Conservation (phyloP, 2,797 vertebrate genomes). For the Smutsia temminckii region DNA sequence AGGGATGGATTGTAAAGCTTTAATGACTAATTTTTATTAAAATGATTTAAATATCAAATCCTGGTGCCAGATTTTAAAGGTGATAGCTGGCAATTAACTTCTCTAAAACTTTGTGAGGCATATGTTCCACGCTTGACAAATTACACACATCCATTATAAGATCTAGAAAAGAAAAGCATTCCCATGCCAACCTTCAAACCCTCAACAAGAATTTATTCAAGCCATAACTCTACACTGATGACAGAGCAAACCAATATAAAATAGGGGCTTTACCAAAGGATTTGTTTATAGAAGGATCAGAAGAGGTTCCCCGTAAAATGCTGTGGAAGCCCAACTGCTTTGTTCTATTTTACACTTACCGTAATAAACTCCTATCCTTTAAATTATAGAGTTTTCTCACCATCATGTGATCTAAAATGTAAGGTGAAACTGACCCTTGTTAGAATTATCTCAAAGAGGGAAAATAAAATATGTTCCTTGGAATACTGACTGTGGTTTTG, state of each 20-base stretch:
- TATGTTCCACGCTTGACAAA: conserved; percentile 52
- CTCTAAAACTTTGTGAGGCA: conserved; percentile 11
- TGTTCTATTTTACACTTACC: conserved; percentile 50
- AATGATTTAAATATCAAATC: not conserved
- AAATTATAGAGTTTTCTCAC: conserved; percentile 52
- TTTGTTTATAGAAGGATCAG: conserved; percentile 51
- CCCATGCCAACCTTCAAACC: conserved; percentile 82
- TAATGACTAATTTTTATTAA: not conserved
- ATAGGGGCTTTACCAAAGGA: conserved; percentile 59
- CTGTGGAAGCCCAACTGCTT: not conserved
- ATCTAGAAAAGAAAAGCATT: conserved; percentile 72
- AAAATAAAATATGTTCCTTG: not conserved
- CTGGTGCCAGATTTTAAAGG: not conserved
- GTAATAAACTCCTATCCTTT: conserved; percentile 15
- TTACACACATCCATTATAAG: conserved; percentile 42
- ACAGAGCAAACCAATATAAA: conserved; percentile 68
- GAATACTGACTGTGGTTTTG: conserved; percentile 3
- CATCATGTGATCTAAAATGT: not conserved
- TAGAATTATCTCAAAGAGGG: conserved; percentile 22
- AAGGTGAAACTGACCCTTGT: not conserved
- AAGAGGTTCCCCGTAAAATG: not conserved
- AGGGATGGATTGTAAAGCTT: not conserved
- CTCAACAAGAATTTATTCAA: conserved; percentile 78
- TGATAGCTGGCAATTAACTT: conserved; percentile 39
- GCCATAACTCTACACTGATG: conserved; percentile 72